Evolutionary conservation across 2,797 vertebrate species (phyloP).

Genomic region (Meda fulgida): DNA sequence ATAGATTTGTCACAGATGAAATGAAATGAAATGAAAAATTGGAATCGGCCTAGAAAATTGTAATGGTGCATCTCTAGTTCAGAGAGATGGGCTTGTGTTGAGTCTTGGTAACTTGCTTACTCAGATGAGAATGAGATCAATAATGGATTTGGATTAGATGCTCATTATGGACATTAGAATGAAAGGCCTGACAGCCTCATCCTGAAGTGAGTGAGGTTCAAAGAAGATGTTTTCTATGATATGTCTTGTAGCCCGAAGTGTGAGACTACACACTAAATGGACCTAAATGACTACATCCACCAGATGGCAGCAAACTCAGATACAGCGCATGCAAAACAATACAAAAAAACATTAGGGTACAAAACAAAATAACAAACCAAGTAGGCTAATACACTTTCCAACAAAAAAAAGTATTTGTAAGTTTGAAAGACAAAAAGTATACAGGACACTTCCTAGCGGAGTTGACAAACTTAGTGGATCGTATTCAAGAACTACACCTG

Average conservation of each 20-base stretch:
- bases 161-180: constrained; percentile 48
- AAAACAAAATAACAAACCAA: background rate
- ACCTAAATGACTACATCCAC: background rate
- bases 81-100: constrained; percentile 56
- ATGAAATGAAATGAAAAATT: too few species aligned
- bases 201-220: background rate
- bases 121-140: constrained; percentile 62
- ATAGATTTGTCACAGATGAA: background rate
- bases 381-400: background rate
- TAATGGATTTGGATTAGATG: constrained; percentile 71
- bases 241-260: background rate
- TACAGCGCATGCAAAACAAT: background rate
- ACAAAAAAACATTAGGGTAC: background rate
- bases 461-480: background rate
- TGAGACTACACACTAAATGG: background rate
- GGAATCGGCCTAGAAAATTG: too few species aligned
- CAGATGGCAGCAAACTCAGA: constrained; percentile 36
- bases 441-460: background rate
- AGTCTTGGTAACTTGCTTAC: constrained; percentile 62
- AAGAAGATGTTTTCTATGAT: background rate
- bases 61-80: background rate
- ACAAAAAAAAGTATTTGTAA: background rate
- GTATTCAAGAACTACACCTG: background rate
- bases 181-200: background rate
- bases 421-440: background rate